phyloP scores from a whole-genome alignment of 2,888 invertebrate genomes.

The Trisateles emortualis region DNA sequence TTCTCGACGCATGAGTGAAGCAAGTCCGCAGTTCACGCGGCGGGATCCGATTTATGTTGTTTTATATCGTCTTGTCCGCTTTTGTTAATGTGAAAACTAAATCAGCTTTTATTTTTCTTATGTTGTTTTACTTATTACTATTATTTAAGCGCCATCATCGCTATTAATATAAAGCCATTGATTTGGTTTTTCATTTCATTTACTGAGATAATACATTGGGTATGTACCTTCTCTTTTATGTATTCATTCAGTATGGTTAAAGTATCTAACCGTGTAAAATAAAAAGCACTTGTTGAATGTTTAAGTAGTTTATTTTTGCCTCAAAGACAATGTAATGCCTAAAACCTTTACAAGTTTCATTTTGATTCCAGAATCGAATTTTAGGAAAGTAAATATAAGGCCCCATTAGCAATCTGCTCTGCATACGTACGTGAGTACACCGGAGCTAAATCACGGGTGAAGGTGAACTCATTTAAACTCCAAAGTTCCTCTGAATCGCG shows the following conservation, averaged over 20 bases:
- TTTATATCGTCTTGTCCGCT: slow-evolving; percentile 79
- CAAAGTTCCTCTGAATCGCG: slow-evolving; percentile 63
- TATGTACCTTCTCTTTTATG: slow-evolving; percentile 2
- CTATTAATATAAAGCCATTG: slow-evolving; percentile 9
- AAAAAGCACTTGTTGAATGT: not conserved
- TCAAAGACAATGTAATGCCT: too few relatives aligned
- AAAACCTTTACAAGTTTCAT: not conserved
- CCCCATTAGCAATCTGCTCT: slow-evolving; percentile 25
- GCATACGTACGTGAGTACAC: slow-evolving; percentile 35
- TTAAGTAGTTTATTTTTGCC: too few relatives aligned
- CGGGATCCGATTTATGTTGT: slow-evolving; percentile 79
- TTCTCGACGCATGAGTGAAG: slow-evolving; percentile 63
- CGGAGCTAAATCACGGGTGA: slow-evolving; percentile 54
- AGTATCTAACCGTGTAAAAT: not conserved
- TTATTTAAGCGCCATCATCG: slow-evolving; percentile 23
- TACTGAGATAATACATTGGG: not conserved
- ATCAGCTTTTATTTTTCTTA: slow-evolving; percentile 63
- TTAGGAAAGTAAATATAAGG: not conserved
- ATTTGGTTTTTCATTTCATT: slow-evolving; percentile 3
- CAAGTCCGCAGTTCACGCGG: slow-evolving; percentile 67
- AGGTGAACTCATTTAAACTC: slow-evolving; percentile 67
- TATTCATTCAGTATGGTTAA: not conserved
- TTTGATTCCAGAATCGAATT: not conserved
- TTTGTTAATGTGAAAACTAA: slow-evolving; percentile 83
- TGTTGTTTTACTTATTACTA: slow-evolving; percentile 49